These are phyloP conservation scores for Ormyrus labotus DNA, from an alignment of 2,888 invertebrate genomes.

Conservation along the genomic window DNA sequence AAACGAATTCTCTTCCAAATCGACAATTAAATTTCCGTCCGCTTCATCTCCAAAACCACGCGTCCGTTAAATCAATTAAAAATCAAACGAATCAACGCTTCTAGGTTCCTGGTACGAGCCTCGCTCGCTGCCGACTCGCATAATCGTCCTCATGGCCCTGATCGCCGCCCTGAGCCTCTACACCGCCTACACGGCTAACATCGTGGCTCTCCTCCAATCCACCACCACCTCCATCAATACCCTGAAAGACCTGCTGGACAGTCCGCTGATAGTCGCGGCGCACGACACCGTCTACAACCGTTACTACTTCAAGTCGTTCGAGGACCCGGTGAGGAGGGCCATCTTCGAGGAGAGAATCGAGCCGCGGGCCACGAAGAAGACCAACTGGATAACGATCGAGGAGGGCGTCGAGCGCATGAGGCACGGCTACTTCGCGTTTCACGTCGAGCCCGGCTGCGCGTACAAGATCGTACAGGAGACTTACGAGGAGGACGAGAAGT, in stretches of 20 bases:
- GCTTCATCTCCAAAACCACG: background rate
- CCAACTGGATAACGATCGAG: slow-evolving; percentile 78
- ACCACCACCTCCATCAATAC: slow-evolving; percentile 83
- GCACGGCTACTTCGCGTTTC: slow-evolving; percentile 82
- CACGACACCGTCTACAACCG: slow-evolving; percentile 84
- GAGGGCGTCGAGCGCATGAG: slow-evolving; percentile 80
- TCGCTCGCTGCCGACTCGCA: slow-evolving; percentile 76
- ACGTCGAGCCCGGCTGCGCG: slow-evolving; percentile 82
- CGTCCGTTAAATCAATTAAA: too few relatives aligned
- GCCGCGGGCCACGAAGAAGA: slow-evolving; percentile 71
- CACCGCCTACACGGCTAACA: slow-evolving; percentile 86
- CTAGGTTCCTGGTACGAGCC: slow-evolving; percentile 74
- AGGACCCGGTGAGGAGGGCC: slow-evolving; percentile 80
- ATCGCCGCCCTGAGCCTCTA: slow-evolving; percentile 83
- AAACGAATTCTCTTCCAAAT: too few relatives aligned
- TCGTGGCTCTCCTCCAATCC: slow-evolving; percentile 85
- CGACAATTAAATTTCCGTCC: too few relatives aligned
- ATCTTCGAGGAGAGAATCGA: slow-evolving; percentile 82
- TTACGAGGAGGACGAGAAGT: slow-evolving; percentile 84
- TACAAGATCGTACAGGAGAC: slow-evolving; percentile 83
- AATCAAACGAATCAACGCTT: background rate
- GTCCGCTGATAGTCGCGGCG: slow-evolving; percentile 82
- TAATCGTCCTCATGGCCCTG: slow-evolving; percentile 81
- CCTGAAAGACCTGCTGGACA: slow-evolving; percentile 81
- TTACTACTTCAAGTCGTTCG: slow-evolving; percentile 79